phyloP scores from a whole-genome alignment of 2,888 invertebrate species.

The Pasiphila rectangulata region DNA sequence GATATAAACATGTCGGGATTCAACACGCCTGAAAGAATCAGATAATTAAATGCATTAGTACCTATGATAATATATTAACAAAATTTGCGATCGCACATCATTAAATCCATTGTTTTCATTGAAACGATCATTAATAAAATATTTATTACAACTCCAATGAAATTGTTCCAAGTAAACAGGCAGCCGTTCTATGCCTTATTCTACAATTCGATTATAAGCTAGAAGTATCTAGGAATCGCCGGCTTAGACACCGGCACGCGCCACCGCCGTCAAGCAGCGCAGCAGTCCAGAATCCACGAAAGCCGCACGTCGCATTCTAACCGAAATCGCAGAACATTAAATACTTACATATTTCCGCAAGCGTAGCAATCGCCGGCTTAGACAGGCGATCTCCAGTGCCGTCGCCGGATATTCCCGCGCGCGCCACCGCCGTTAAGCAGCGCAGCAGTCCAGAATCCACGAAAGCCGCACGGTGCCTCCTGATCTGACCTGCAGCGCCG shows the following conservation, averaged over 20 bases:
- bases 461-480: conserved; percentile 83
- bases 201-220: too few relatives aligned
- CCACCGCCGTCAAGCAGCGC: conserved; percentile 90
- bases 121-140: too few relatives aligned
- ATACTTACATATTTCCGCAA: conserved; percentile 90
- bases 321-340: conserved; percentile 76
- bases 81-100: too few relatives aligned
- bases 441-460: conserved; percentile 89
- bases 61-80: not conserved
- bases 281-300: conserved; percentile 88
- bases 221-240: conserved; percentile 92
- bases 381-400: conserved; percentile 88
- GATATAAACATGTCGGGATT: conserved; percentile 90
- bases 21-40: conserved; percentile 82
- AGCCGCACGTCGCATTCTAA: conserved; percentile 84
- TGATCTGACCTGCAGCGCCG: conserved; percentile 82
- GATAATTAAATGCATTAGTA: not conserved
- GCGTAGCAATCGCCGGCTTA: conserved; percentile 90
- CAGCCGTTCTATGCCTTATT: too few relatives aligned
- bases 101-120: too few relatives aligned
- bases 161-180: too few relatives aligned
- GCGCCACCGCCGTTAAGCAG: conserved; percentile 90
- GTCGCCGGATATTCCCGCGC: conserved; percentile 87
- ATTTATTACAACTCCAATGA: too few relatives aligned
- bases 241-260: conserved; percentile 89